Conservation (phyloP, 2,113 vertebrate species). For the Myotis lucifugus region DNA sequence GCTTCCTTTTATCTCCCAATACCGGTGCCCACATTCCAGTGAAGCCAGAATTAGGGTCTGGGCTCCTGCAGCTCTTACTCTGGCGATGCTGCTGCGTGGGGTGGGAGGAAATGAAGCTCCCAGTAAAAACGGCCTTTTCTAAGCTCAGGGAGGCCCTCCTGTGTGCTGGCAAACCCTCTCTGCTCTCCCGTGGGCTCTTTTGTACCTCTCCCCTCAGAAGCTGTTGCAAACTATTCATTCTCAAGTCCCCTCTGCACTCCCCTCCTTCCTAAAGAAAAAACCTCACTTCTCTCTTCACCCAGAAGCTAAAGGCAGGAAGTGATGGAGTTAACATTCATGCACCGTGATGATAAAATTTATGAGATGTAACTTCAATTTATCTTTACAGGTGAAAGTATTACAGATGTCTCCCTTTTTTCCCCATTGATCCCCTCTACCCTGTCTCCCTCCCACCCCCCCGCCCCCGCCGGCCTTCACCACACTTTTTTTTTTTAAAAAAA, state of each 20-base stretch:
- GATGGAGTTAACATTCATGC: neutral
- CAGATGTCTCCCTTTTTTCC: too few species aligned
- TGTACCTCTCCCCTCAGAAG: neutral
- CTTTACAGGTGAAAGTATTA: too few species aligned
- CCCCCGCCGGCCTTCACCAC: too few species aligned
- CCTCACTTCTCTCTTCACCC: neutral
- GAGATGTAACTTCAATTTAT: constrained; percentile 33
- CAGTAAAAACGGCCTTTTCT: neutral
- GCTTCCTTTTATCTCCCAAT: neutral
- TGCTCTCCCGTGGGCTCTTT: neutral
- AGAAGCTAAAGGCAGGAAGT: neutral
- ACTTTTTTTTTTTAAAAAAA: too few species aligned
- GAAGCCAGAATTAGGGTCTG: neutral
- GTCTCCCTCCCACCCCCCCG: too few species aligned
- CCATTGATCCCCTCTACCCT: too few species aligned
- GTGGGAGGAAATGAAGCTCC: neutral
- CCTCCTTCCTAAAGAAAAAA: neutral
- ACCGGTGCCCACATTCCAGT: neutral
- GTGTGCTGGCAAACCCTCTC: neutral
- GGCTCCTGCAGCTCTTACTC: neutral
- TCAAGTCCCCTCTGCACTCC: neutral
- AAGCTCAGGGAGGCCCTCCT: neutral
- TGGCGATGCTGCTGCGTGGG: neutral
- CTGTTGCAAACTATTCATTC: neutral
- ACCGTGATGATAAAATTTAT: neutral